Conservation (phyloP, 1,140 invertebrate species). For the Monomorium pharaonis region DNA sequence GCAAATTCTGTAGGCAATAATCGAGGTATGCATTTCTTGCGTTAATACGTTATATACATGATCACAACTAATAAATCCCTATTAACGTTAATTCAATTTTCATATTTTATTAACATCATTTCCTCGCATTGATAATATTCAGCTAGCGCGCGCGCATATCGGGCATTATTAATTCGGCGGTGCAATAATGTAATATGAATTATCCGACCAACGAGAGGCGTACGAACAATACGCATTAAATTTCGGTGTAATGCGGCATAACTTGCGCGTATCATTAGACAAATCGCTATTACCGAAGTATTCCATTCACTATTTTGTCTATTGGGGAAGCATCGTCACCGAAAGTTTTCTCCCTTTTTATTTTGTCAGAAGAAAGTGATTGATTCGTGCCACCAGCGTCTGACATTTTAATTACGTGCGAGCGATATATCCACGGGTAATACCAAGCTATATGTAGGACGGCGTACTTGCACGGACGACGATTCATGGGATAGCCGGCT, state of each 20-base stretch:
- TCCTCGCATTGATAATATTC: slow-evolving; percentile 56
- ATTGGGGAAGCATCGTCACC: neutral
- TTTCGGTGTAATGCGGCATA: slow-evolving; percentile 18
- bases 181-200: slow-evolving; percentile 53
- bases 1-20: slow-evolving; percentile 46
- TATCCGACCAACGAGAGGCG: slow-evolving; percentile 12
- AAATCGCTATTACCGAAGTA: slow-evolving; percentile 2
- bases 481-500: slow-evolving; percentile 56
- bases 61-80: slow-evolving; percentile 51
- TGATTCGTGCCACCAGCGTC: slow-evolving; percentile 33
- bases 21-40: slow-evolving; percentile 36
- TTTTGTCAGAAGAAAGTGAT: neutral
- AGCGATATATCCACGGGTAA: slow-evolving; percentile 61
- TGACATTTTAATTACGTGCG: slow-evolving; percentile 71
- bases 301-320: neutral
- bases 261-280: slow-evolving; percentile 28
- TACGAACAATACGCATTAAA: slow-evolving; percentile 47
- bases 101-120: slow-evolving; percentile 60
- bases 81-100: slow-evolving; percentile 59
- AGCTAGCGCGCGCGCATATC: slow-evolving; percentile 25
- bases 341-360: neutral
- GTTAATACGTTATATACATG: slow-evolving; percentile 26
- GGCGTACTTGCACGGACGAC: slow-evolving; percentile 56
- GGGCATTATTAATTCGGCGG: slow-evolving; percentile 44
- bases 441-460: neutral